phyloP scores from a whole-genome alignment of 2,888 invertebrate genomes.

The Andrena bucephala region DNA sequence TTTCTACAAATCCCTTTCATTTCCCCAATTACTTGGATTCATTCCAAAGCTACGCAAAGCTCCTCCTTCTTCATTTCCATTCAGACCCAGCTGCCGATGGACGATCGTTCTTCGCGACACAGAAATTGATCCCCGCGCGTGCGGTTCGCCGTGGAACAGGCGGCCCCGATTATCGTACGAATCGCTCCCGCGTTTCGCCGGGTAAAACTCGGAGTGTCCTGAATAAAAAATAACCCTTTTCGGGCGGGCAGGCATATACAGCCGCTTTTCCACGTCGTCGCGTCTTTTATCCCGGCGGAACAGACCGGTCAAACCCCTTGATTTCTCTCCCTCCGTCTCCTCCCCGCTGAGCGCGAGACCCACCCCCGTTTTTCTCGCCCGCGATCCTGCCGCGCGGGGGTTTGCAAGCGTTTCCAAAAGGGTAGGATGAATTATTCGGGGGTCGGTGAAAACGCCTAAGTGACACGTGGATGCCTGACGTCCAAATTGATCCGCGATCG shows the following conservation, averaged over 20 bases:
- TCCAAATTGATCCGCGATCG: constrained; percentile 83
- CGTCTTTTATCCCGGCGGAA: constrained; percentile 70
- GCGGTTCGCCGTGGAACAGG: neutral
- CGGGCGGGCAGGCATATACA: constrained; percentile 37
- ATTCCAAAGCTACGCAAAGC: too few relatives aligned
- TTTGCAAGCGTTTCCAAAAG: constrained; percentile 70
- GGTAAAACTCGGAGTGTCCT: constrained; percentile 77
- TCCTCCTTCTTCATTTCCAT: too few relatives aligned
- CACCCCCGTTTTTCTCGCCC: constrained; percentile 45
- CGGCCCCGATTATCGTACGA: constrained; percentile 51
- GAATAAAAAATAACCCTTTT: constrained; percentile 79
- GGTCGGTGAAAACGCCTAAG: constrained; percentile 83
- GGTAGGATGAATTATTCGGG: constrained; percentile 81
- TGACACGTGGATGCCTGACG: constrained; percentile 83
- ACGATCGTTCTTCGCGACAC: too few relatives aligned
- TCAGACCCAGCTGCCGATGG: too few relatives aligned
- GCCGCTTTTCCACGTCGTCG: constrained; percentile 76
- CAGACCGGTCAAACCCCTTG: constrained; percentile 76
- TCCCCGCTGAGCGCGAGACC: neutral
- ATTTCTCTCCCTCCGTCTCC: constrained; percentile 16
- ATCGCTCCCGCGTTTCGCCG: constrained; percentile 44
- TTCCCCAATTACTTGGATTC: too few relatives aligned
- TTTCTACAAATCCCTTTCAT: too few relatives aligned
- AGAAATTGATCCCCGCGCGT: neutral
- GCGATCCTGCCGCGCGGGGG: constrained; percentile 50